A percentile compares a stretch with the other conserved stretches of the same genome.
phyloP scores from a whole-genome alignment of 2,797 vertebrate genomes.

The Myotis findleyi region DNA sequence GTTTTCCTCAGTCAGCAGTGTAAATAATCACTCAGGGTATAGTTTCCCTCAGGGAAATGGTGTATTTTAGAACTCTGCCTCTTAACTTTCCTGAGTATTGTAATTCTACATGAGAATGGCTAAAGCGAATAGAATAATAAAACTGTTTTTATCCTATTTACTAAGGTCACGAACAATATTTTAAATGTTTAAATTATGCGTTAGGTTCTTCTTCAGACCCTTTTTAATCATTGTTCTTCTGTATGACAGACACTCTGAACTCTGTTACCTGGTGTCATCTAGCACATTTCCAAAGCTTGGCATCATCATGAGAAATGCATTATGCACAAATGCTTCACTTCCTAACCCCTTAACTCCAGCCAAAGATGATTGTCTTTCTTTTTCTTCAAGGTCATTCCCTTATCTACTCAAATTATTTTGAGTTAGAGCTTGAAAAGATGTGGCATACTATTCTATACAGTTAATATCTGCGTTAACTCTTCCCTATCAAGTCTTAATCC shows the following conservation, averaged over 20 bases:
- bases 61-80: background rate
- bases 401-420: background rate
- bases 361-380: background rate
- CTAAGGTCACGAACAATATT: background rate
- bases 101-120: background rate
- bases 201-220: background rate
- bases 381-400: background rate
- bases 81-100: background rate
- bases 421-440: background rate
- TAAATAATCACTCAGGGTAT: background rate
- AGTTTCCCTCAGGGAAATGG: background rate
- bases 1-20: background rate
- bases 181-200: background rate
- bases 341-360: background rate
- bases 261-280: background rate
- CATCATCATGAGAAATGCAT: background rate
- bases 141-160: background rate
- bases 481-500: background rate
- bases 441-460: background rate
- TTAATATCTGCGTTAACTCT: background rate
- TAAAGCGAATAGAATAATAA: background rate
- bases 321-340: background rate
- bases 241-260: background rate
- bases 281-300: background rate
- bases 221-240: background rate